phyloP scores from a whole-genome alignment of 53 echinoderm and acorn worm species.

The Paracentrotus lividus region DNA sequence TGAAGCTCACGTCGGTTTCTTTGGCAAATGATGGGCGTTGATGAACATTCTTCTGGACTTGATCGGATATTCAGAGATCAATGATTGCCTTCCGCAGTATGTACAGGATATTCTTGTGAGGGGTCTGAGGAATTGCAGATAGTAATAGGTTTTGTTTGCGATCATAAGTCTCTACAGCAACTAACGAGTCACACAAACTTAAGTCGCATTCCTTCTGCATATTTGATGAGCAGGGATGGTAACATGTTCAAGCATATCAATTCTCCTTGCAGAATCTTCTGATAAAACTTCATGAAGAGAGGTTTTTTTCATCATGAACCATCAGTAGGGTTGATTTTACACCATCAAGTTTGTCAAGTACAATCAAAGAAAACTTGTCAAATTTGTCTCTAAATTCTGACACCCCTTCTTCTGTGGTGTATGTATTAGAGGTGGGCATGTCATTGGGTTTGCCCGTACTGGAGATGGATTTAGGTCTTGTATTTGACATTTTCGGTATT shows the following conservation, averaged over 20 bases:
- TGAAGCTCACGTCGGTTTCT: too few species aligned
- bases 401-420: constrained; percentile 8
- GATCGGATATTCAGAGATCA: too few species aligned
- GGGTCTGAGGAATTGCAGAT: too few species aligned
- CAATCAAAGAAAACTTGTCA: neutral
- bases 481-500: neutral
- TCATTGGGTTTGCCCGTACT: neutral
- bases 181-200: neutral
- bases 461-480: neutral
- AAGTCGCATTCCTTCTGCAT: neutral
- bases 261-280: neutral
- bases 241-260: neutral
- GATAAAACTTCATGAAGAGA: neutral
- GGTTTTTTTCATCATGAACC: neutral
- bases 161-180: neutral
- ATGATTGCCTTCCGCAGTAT: too few species aligned
- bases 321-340: neutral
- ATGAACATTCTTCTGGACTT: too few species aligned
- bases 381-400: neutral
- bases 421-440: neutral
- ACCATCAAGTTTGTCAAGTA: neutral
- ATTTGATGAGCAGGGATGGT: neutral
- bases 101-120: too few species aligned
- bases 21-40: too few species aligned
- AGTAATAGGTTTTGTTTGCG: neutral